Evolutionary conservation across 1,140 invertebrate genomes (phyloP).

Genomic region (Drosophila rhopaloa): DNA sequence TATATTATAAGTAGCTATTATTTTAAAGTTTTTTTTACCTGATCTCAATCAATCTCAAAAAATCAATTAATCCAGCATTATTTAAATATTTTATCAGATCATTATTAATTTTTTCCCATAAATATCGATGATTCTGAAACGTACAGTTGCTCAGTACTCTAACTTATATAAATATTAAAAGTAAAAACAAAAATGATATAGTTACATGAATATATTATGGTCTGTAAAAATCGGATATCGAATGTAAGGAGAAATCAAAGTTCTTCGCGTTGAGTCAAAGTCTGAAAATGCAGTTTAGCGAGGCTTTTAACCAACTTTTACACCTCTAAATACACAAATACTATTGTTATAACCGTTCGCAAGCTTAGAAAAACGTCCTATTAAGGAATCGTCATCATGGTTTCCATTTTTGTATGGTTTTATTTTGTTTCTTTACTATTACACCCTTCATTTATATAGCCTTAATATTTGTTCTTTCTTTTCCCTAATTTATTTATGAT

Average conservation of each 20-base stretch:
- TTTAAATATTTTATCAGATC: not conserved
- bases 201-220: slow-evolving; percentile 10
- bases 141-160: not conserved
- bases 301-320: slow-evolving; percentile 36
- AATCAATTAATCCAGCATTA: not conserved
- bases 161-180: slow-evolving; percentile 17
- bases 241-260: slow-evolving; percentile 19
- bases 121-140: not conserved
- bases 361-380: no score
- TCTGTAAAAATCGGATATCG: slow-evolving; percentile 19
- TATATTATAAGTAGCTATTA: not conserved
- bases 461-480: slow-evolving; percentile 4
- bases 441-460: not conserved
- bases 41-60: slow-evolving; percentile 19
- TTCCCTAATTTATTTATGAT: slow-evolving; percentile 17
- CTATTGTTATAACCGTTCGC: not conserved
- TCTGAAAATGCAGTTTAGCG: slow-evolving; percentile 52
- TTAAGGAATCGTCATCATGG: not conserved
- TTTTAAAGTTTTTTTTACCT: not conserved
- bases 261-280: slow-evolving; percentile 49
- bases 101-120: not conserved
- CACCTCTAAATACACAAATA: not conserved
- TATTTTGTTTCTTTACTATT: not conserved
- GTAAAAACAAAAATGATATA: slow-evolving; percentile 8
- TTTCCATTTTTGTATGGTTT: not conserved